Evolutionary conservation across 2,888 invertebrate species (phyloP), one percentile per base, ranked within the genome.

Genomic region (Cepaea hortensis): DNA sequence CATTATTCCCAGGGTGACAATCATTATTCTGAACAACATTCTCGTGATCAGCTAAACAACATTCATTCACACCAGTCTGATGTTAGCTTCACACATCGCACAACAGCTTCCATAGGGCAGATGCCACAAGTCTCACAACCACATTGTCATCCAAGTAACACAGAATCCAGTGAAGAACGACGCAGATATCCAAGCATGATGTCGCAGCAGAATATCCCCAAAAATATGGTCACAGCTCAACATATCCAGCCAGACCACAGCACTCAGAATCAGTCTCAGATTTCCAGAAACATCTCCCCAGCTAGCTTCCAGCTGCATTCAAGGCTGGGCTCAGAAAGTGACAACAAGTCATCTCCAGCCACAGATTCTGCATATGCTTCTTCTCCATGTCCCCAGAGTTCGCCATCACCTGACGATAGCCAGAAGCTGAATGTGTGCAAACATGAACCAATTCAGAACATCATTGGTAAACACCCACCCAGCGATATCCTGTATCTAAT

Each of bases 401-500:
- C 83, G 0, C 83, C 86, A 20, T 81, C 84, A 72, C 83, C 81
- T 9, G 61, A 80, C 20, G 86, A 88, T 23, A 70, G 18, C 23
- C 86, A 88, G 68, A 85, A 88, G 46, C 88, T 88, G 55, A 90
- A 90, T 87, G 89, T 92, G n/a, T 92, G 92, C n/a, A 91, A 91
- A 85, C 92, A 93, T 88, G 93, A 93, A 87, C 93, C 93, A 15
- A 91, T 93, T 65, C 92, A 92, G 87, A 92, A 92, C 85, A 91
- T 94, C 35, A 90, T 94, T 61, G 93, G 93, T 13, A 91, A 90
- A 85, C 92, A 93, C 87, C 91, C 93, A 20, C 91, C 92, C 1
- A 91, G 90, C 88, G 94, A 94, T 87, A 93, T 94, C 84, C 89
- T 94, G 20, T 93, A 93, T 88, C 89, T 94, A 50, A 93, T 93